Conservation (phyloP, 2,888 invertebrate genomes). For the Nomada ruficornis region DNA sequence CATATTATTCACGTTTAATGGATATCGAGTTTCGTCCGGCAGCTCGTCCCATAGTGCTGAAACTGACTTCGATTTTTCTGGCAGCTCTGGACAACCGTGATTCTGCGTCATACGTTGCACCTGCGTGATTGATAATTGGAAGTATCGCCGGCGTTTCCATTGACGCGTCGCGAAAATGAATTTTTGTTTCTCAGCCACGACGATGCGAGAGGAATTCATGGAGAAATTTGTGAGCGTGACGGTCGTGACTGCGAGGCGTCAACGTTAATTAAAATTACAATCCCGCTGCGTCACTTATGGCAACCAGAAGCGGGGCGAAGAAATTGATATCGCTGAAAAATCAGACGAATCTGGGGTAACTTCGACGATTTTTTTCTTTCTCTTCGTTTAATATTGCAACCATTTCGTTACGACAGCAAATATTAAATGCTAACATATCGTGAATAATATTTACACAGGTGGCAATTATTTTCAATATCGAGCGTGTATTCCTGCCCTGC, state of each 20-base stretch:
- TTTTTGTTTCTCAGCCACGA: neutral
- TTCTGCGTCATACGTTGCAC: neutral
- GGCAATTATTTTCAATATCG: too few species aligned
- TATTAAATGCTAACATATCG: too few species aligned
- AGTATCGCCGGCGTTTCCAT: neutral
- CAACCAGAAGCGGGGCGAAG: neutral
- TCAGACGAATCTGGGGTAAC: neutral
- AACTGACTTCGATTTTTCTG: neutral
- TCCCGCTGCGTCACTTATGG: neutral
- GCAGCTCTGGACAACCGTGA: neutral
- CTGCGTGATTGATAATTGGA: slow-evolving; percentile 18
- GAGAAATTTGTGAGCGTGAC: neutral
- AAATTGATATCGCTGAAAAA: slow-evolving; percentile 2
- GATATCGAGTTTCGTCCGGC: slow-evolving; percentile 21
- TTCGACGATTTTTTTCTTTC: neutral
- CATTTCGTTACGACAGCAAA: too few species aligned
- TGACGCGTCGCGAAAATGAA: slow-evolving; percentile 9
- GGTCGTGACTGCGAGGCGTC: neutral
- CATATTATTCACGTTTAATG: slow-evolving; percentile 12
- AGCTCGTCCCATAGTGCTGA: neutral
- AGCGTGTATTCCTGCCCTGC: too few species aligned
- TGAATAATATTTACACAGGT: too few species aligned
- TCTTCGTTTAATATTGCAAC: too few species aligned
- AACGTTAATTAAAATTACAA: slow-evolving; percentile 43
- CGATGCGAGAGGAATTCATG: neutral